Conservation (phyloP, 2,888 invertebrate species). For the Cabera pusaria region DNA sequence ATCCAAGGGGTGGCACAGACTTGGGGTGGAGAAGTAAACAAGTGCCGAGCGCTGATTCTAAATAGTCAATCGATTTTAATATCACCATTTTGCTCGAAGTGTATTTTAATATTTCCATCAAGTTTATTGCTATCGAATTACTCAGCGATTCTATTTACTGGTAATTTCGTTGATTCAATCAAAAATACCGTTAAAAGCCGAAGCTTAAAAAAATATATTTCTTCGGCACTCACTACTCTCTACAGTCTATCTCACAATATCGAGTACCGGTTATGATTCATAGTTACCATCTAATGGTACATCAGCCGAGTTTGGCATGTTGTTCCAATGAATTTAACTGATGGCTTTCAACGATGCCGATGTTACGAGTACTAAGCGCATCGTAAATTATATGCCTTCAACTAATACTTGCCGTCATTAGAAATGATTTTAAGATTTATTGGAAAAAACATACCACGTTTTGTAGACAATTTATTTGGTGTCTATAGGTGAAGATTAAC, state of each 20-base stretch:
- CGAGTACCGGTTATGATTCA: slow-evolving; percentile 27
- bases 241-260: slow-evolving; percentile 8
- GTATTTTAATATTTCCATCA: slow-evolving; percentile 40
- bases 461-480: slow-evolving; percentile 8
- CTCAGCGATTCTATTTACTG: slow-evolving; percentile 1
- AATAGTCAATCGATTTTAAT: slow-evolving; percentile 63
- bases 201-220: slow-evolving; percentile 9
- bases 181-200: slow-evolving; percentile 1
- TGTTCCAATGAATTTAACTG: slow-evolving; percentile 53
- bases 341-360: slow-evolving; percentile 43
- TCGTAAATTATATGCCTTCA: slow-evolving; percentile 58
- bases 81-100: slow-evolving; percentile 57
- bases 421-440: slow-evolving; percentile 32
- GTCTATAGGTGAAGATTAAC: slow-evolving; percentile 4
- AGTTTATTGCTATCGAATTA: slow-evolving; percentile 11
- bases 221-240: slow-evolving; percentile 3
- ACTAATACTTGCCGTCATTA: slow-evolving; percentile 36
- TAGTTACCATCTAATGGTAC: slow-evolving; percentile 22
- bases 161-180: too few species aligned
- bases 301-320: slow-evolving; percentile 42
- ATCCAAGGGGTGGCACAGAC: slow-evolving; percentile 55
- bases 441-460: slow-evolving; percentile 15
- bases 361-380: slow-evolving; percentile 65
- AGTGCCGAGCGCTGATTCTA: slow-evolving; percentile 67
- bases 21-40: slow-evolving; percentile 74